These are phyloP conservation scores for Urocolius indicus DNA, from an alignment of 2,113 vertebrate genomes.

Conservation along the genomic window DNA sequence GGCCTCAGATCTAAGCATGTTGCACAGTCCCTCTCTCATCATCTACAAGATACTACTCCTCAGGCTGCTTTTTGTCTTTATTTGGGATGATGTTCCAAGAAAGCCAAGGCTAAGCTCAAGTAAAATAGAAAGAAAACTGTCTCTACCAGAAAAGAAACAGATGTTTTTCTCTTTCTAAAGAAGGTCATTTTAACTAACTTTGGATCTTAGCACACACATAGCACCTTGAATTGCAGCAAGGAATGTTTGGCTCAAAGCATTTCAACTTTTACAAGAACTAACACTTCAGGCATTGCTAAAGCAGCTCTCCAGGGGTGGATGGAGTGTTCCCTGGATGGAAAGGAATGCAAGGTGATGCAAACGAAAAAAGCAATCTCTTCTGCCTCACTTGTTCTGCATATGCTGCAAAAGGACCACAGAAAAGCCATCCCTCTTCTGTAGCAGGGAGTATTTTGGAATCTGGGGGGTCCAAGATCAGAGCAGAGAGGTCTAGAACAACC, in stretches of 20 bases:
- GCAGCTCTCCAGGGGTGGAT: not conserved
- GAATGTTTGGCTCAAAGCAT: not conserved
- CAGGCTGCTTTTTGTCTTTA: not conserved
- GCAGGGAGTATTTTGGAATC: not conserved
- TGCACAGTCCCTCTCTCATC: not conserved
- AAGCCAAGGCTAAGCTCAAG: not conserved
- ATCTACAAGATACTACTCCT: not conserved
- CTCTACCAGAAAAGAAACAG: not conserved
- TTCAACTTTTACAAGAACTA: not conserved
- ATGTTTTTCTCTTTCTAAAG: not conserved
- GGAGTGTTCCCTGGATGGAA: not conserved
- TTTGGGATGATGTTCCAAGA: not conserved
- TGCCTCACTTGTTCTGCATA: not conserved
- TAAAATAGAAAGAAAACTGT: not conserved
- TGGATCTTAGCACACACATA: not conserved
- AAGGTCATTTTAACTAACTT: not conserved
- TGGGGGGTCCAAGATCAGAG: not conserved
- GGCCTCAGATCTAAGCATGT: not conserved
- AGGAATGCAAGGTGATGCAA: not conserved
- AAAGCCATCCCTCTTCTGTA: rapidly evolving
- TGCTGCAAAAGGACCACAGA: not conserved
- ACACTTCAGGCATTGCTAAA: not conserved
- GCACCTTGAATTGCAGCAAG: not conserved
- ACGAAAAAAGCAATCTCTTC: not conserved
- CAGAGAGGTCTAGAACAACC: not conserved